Evolutionary conservation across 2,113 vertebrate genomes (phyloP), one percentile per base, ranked within the genome.

Genomic region (Cygnus buccinator): DNA sequence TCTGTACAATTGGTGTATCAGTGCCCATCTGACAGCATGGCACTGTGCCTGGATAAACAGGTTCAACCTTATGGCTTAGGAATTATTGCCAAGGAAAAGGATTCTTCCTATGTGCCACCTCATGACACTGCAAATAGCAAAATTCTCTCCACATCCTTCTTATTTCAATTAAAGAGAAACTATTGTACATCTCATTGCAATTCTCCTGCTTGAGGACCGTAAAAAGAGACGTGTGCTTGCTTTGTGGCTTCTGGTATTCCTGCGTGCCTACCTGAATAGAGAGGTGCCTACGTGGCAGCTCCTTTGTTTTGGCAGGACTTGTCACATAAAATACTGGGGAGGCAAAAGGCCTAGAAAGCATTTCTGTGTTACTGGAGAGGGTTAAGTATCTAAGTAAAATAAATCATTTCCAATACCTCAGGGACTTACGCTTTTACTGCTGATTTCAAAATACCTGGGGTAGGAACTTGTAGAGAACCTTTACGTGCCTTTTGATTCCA

Each of bases 11-110:
- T 35, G 84, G 65, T 68, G 89, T n/a, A 63, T 59, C 67, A 58
- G 13, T 82, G 84, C 50, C 90, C 95, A 96, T 95, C 95, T 97
- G 95, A 97, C 85, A 92, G 43, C 48, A 76, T 91, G 94, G 93
- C 94, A 72, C 52, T 6, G 57, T 63, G 95, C 95, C 95, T 78
- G 41, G 41, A 65, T 80, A 87, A 96, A 87, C 86, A 96, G 89
- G 84, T 94, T 77, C 84, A 90, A 86, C 95, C 95, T 93, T 96
- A 89, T 89, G 95, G 71, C 67, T 92, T 35, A 13, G 85, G 50
- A 37, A 54, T 4, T 67, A 41, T 13, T 91, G 93, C 90, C 94
- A 96, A 89, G 85, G 68, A 78, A 50, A 84, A 92, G 13, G 62
- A 71, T 84, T 84, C 94, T 94, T 95, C 44, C 5, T 48, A 41